Conservation (phyloP, 2,797 vertebrate genomes). For the Telmatherina bonti region DNA sequence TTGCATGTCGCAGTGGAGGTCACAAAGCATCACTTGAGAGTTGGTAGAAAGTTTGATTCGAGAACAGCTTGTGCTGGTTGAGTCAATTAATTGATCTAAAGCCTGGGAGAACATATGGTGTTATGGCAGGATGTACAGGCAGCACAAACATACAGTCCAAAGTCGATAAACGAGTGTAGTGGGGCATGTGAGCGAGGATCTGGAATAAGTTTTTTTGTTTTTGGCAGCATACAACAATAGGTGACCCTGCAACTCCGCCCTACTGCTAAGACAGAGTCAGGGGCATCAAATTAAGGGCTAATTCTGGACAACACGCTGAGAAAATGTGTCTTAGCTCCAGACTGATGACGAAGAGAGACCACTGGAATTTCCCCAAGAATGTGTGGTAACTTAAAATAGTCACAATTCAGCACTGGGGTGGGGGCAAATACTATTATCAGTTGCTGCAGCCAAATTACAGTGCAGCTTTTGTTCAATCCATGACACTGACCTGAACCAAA, state of each 20-base stretch:
- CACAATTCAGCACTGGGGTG: conserved; percentile 32
- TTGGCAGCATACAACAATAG: conserved; percentile 40
- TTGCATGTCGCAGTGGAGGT: background rate
- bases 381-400: conserved; percentile 40
- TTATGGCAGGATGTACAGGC: background rate
- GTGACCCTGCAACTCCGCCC: conserved; percentile 33
- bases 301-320: conserved; percentile 33
- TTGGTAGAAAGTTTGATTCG: background rate
- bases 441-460: conserved; percentile 46
- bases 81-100: conserved; percentile 20
- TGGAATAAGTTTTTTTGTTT: conserved; percentile 48
- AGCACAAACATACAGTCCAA: conserved; percentile 33
- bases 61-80: conserved; percentile 11
- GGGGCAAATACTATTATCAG: conserved; percentile 48
- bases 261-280: conserved; percentile 25
- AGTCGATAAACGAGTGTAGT: conserved; percentile 17
- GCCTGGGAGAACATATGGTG: conserved; percentile 54
- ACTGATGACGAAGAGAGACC: conserved; percentile 28
- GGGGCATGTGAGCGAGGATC: conserved; percentile 17
- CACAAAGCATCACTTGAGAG: conserved; percentile 5
- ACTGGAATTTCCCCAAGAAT: conserved; percentile 48
- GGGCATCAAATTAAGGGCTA: conserved; percentile 40
- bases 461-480: conserved; percentile 46
- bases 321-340: conserved; percentile 42
- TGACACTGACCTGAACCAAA: conserved; percentile 47